These are phyloP conservation scores for Himalopsyche phryganea DNA, from an alignment of 1,140 invertebrate species.

Conservation along the genomic window DNA sequence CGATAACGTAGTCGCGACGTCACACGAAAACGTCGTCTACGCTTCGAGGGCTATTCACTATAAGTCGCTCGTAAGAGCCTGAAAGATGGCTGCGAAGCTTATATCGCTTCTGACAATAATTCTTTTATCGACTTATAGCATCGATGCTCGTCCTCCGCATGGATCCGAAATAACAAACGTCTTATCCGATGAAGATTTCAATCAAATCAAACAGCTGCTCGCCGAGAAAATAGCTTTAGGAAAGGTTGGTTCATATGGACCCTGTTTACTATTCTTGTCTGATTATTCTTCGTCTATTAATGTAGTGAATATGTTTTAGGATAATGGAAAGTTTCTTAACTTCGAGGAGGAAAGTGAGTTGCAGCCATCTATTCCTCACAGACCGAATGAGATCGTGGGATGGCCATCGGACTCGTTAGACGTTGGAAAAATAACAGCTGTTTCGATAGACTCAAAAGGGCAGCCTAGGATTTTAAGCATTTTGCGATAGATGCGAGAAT, in stretches of 20 bases:
- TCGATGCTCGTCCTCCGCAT: slow-evolving; percentile 15
- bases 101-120: slow-evolving; percentile 9
- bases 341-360: slow-evolving; percentile 19
- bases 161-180: slow-evolving; percentile 2
- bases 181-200: slow-evolving; percentile 32
- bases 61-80: background rate
- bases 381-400: slow-evolving; percentile 62
- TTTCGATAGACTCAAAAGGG: slow-evolving; percentile 74
- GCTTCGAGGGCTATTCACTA: background rate
- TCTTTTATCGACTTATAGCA: background rate
- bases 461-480: too few species aligned
- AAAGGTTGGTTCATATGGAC: slow-evolving; percentile 11
- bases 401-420: slow-evolving; percentile 65
- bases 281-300: background rate
- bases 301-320: slow-evolving; percentile 19
- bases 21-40: background rate
- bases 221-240: slow-evolving; percentile 27
- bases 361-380: slow-evolving; percentile 28
- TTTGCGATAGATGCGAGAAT: too few species aligned
- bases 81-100: slow-evolving; percentile 19
- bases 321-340: slow-evolving; percentile 21
- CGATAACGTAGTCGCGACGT: slow-evolving; percentile 1
- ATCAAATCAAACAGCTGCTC: slow-evolving; percentile 37
- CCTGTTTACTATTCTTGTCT: slow-evolving; percentile 8
- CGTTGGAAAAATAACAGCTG: slow-evolving; percentile 81